Base-by-base conservation (phyloP, 2,888 invertebrate species). In the Idaea dimidiata region DNA sequence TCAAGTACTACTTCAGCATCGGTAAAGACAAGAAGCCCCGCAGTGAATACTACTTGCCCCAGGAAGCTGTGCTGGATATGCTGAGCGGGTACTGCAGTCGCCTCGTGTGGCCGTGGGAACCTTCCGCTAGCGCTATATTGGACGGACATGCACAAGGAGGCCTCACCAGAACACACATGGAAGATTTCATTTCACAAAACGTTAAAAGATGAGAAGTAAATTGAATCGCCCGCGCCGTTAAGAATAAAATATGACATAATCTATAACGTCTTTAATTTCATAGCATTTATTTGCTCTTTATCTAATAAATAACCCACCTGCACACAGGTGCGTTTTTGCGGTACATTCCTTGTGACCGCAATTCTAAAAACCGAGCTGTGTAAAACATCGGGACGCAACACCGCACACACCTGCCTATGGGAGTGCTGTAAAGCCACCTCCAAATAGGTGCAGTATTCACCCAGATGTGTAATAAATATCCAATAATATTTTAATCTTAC, bases 51-150 rank as follows among this genome's bases (percentile, higher is more conserved):
- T 63, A 79, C 32, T 86, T 91, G 58, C 81, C 82, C 7, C 72
- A 79, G 32, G 86, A 83, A 10, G 91, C 89, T 1, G 73, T 78
- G 8, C 61, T 91, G 31, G 89, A 91, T 67, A 86, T 85, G 83
- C 62, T 86, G 31, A 79, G 73, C 31, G 82, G 85, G 6, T 87
- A 80, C 69, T 67, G 74, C 10, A 65, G 72, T 1, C 80, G 91
- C 0, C 72, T 90, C 0, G 74, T 85, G 80, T 92, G 92, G 92
- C 77, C 86, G 6, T 92, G 92, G 92, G 91, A 85, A 17, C 77
- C 79, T 0, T 72, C 81, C 0, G 83, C 88, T 5, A 76, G 78
- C 58, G 87, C 86, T 56, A 81, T 90, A 31, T 79, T 86, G 16
- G 86, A 88, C 10, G 84, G 86, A 5, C 74, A 73, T 43, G 71